Conservation (phyloP, 2,113 vertebrate genomes). For the Mastomys natalensis region DNA sequence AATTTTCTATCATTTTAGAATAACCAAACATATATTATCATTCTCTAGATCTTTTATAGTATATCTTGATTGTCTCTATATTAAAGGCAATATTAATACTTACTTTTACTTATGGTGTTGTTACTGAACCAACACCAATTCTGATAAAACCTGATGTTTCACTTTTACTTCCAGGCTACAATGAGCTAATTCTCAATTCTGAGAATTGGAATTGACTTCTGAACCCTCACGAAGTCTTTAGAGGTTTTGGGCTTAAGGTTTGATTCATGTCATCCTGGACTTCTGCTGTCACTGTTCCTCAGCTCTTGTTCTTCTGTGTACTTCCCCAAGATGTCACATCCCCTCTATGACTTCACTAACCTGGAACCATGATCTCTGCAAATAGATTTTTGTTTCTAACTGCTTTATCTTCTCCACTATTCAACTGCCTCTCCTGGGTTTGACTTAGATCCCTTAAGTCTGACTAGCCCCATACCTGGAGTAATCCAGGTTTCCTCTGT, state of each 20-base stretch:
- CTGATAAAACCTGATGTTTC: neutral
- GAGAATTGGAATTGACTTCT: conserved; percentile 57
- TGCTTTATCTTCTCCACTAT: neutral
- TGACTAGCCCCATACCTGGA: no score
- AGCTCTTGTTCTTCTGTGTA: neutral
- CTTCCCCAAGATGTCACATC: neutral
- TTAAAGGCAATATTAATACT: neutral
- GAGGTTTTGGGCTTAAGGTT: neutral
- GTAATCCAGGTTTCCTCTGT: neutral
- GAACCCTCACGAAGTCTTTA: conserved; percentile 22
- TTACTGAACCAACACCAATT: neutral
- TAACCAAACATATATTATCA: neutral
- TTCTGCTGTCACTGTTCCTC: neutral
- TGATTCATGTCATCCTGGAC: neutral
- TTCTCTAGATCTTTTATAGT: neutral
- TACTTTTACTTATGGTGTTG: neutral
- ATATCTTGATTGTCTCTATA: neutral
- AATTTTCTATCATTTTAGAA: neutral
- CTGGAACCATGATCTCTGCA: neutral
- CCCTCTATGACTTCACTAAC: neutral
- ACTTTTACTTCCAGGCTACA: conserved; percentile 44
- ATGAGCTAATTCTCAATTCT: conserved; percentile 10
- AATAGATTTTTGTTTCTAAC: fast-evolving
- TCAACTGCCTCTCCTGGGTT: fast-evolving
- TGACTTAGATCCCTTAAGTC: neutral